These are phyloP conservation scores for Littorina saxatilis DNA, from an alignment of 1,140 invertebrate genomes.

Conservation along the genomic window DNA sequence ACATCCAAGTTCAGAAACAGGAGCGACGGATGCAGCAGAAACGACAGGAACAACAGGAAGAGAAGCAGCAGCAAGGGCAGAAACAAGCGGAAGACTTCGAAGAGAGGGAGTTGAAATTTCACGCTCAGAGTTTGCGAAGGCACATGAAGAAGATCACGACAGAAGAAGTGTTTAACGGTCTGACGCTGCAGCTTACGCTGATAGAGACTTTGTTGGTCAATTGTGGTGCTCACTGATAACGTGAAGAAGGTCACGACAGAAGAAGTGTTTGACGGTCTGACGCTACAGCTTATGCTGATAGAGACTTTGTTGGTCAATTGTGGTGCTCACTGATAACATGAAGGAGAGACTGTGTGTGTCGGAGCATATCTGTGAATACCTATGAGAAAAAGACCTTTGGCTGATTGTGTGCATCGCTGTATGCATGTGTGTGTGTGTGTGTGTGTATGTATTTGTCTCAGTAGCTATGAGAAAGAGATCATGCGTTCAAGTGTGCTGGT, in stretches of 20 bases:
- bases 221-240: no score
- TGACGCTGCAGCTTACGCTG: neutral
- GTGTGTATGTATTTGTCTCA: neutral
- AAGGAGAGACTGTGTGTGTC: slow-evolving; percentile 4
- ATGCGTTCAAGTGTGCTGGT: neutral
- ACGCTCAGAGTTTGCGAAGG: neutral
- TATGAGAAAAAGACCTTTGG: no score
- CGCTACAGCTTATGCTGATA: no score
- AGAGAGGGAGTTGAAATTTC: neutral
- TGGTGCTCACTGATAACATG: no score
- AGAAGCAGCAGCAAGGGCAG: neutral
- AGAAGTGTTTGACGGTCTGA: no score
- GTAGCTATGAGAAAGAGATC: neutral
- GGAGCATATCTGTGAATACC: neutral
- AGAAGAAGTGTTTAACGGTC: neutral
- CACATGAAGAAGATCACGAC: slow-evolving; percentile 33
- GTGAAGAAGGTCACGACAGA: no score
- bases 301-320: no score
- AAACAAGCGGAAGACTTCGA: neutral
- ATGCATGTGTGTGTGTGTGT: neutral
- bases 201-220: slow-evolving; percentile 13
- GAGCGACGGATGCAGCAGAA: neutral
- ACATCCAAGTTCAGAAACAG: neutral
- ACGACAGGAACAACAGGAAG: neutral
- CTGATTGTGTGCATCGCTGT: no score